These are phyloP conservation scores for Mythimna pallens DNA, from an alignment of 2,888 invertebrate species.

Conservation along the genomic window DNA sequence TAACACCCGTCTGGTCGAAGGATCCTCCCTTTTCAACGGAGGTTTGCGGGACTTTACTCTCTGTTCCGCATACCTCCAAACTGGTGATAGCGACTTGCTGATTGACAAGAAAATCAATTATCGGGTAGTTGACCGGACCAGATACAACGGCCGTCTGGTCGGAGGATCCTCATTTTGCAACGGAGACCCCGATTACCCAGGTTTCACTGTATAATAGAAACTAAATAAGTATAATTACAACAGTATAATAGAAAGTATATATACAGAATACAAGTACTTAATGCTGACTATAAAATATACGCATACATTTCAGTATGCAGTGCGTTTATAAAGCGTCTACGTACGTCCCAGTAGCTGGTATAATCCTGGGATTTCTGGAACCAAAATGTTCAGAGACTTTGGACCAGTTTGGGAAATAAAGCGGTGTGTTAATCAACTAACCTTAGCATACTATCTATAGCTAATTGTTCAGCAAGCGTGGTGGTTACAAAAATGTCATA, in stretches of 20 bases:
- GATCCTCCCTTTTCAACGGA: no score
- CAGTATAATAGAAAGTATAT: slow-evolving; percentile 15
- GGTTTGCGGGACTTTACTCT: no score
- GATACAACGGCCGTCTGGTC: no score
- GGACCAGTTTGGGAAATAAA: neutral
- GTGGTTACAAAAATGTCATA: neutral
- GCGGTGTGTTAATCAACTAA: neutral
- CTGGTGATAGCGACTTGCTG: no score
- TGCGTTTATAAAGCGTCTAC: neutral
- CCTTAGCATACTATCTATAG: neutral
- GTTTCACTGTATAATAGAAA: neutral
- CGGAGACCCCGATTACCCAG: no score
- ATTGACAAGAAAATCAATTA: no score
- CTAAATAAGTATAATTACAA: slow-evolving; percentile 17
- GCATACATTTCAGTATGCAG: neutral
- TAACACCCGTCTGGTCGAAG: no score
- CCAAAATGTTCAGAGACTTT: neutral
- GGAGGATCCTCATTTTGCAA: no score
- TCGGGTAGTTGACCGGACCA: no score
- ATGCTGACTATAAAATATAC: neutral
- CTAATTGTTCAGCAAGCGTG: neutral
- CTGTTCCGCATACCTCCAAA: no score
- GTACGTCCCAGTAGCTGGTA: neutral
- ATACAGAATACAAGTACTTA: slow-evolving; percentile 13
- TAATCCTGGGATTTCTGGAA: neutral